A percentile compares a stretch with the other conserved stretches of the same genome.
These are phyloP conservation scores for Kryptopterus vitreolus DNA, from an alignment of 2,797 vertebrate species.

Conservation along the genomic window DNA sequence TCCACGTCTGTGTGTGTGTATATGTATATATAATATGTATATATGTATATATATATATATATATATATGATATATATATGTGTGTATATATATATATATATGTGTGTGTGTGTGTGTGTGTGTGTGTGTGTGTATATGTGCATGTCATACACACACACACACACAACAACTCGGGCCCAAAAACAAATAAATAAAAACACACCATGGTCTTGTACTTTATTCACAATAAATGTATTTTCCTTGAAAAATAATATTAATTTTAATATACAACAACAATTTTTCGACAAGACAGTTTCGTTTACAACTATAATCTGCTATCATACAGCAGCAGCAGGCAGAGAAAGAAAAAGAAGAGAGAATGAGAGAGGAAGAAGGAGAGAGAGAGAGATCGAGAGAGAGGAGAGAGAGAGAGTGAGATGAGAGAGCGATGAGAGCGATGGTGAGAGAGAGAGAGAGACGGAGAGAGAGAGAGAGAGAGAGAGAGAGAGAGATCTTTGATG, in stretches of 20 bases:
- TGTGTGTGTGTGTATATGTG: too few relatives aligned
- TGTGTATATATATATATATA: too few relatives aligned
- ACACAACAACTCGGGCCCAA: neutral
- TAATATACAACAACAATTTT: constrained; percentile 84
- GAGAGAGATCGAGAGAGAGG: too few relatives aligned
- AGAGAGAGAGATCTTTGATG: constrained; percentile 47
- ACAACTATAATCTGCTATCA: constrained; percentile 79
- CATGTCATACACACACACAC: too few relatives aligned
- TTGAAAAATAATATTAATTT: constrained; percentile 81
- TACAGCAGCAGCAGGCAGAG: constrained; percentile 77
- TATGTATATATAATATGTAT: too few relatives aligned
- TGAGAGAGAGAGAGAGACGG: constrained; percentile 57
- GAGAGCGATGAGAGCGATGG: constrained; percentile 57
- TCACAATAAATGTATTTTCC: constrained; percentile 74
- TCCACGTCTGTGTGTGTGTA: too few relatives aligned
- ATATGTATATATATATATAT: too few relatives aligned
- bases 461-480: constrained; percentile 51
- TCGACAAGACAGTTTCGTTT: constrained; percentile 77
- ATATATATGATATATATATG: too few relatives aligned
- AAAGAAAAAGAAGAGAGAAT: too few relatives aligned
- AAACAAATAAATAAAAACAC: too few relatives aligned
- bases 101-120: too few relatives aligned
- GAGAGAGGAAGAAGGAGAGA: constrained; percentile 56
- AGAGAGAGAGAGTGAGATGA: too few relatives aligned
- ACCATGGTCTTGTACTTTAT: constrained; percentile 81